Evolutionary conservation across 2,888 invertebrate genomes (phyloP), one percentile per base, ranked within the genome.

Genomic region (Mallateleia sp.): DNA sequence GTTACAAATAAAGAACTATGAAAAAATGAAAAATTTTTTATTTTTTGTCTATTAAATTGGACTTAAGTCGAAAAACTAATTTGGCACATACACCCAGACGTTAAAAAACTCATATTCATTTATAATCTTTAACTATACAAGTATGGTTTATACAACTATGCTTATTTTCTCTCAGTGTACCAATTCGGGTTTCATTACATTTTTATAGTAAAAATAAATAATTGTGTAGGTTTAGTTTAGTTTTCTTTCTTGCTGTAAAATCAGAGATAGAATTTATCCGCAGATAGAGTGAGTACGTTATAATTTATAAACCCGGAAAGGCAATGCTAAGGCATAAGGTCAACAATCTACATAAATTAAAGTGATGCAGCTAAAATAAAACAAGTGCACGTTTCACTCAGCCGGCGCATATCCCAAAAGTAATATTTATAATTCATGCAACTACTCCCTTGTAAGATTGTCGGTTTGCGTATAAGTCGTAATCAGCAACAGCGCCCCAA

Each of bases 401-500:
- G 42, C 24, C 58, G n/a, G 32, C 28, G 71, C 28, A 11, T 18
- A 77, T 77, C 77, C 71, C 64, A 77, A 83, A 77, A 67, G 83
- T 86, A 89, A 89, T 88, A 84, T 88, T 88, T 86, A 88, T 88
- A 84, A 87, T 89, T 89, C 71, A 87, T 79, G 85, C 58, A 74
- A 67, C 58, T 72, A 24, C 60, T 75, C 67, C 45, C 54, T 38
- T 58, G 75, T 69, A 75, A 82, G 69, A 75, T 82, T 75, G 74
- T 74, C 56, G 75, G 74, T 82, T 62, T 82, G 58, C 56, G 82
- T 67, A 75, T 66, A 75, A 82, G 60, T 69, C 42, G 82, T 75
- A 82, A 82, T 82, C 75, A 82, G 69, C 69, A 75, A 66, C 52
- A 60, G 38, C 42, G 69, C 67, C 25, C 67, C 47, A 42, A 62